Percentiles rank a stretch among this genome's conserved stretches.
Conservation (phyloP, 2,888 invertebrate species). For the Lasioglossum morio region DNA sequence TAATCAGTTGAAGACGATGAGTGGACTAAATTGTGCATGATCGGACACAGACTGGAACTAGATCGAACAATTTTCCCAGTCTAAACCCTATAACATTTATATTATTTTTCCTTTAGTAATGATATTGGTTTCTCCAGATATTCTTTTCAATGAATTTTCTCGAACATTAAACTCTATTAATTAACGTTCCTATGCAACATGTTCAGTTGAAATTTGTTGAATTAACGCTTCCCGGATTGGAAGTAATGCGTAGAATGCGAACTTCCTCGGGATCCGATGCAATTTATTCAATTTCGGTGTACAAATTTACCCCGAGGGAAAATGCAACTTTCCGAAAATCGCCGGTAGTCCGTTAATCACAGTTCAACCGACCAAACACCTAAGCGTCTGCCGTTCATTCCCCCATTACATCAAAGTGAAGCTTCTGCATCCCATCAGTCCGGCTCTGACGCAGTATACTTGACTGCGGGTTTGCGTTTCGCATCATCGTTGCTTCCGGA, state of each 20-base stretch:
- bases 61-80: not conserved
- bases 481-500: not conserved
- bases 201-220: not conserved
- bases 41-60: not conserved
- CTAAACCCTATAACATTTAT: not conserved
- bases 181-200: not conserved
- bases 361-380: not conserved
- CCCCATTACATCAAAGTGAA: not conserved
- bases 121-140: not conserved
- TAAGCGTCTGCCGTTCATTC: not conserved
- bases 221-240: not conserved
- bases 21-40: not conserved
- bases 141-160: not conserved
- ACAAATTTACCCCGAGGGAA: not conserved
- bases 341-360: not conserved
- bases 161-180: not conserved
- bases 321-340: not conserved
- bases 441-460: not conserved
- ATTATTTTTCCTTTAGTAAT: not conserved
- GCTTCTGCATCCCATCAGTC: not conserved
- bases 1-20: not conserved
- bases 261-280: not conserved
- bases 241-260: not conserved
- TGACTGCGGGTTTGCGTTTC: not conserved
- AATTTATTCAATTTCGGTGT: not conserved